Base-by-base conservation (phyloP, 2,797 vertebrate species). In the Varecia variegata region DNA sequence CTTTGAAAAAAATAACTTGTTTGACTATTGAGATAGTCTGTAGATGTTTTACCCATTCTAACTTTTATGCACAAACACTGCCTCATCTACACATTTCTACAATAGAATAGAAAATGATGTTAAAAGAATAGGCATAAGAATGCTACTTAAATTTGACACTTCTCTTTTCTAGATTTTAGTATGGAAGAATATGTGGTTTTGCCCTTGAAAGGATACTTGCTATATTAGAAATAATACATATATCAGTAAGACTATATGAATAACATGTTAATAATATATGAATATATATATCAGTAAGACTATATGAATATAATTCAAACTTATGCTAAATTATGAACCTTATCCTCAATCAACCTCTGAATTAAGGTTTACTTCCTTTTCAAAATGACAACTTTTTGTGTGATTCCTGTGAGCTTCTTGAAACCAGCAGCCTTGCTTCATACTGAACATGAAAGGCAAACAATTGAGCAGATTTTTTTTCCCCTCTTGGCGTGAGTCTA, bases 271-370 rank as follows among this genome's bases (percentile, higher is more conserved):
- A 27, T 81, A 32, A 56, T 83, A 77, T 18, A 32, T 70, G 27
- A 92, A 94, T 65, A 62, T n/a, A 54, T 54, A 56, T 52, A 84
- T 73, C 43, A 93, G 52, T 60, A 77, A 74, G 45, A 87, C 65
- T 60, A 67, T 81, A 58, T 35, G 6, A 86, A 77, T 84, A 32
- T 77, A 89, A 86, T 35, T 86, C 27, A 80, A 93, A 90, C 62
- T 88, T 12, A 65, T 58, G 54, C 50, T 71, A 71, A 88, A 94
- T 93, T 96, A 94, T 73, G 43, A 65, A 56, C 9, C 23, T 85
- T 62, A 68, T 93, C 65, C 88, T 85, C 84, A 87, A 93, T 27
- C 52, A 92, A 82, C 45, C 10, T 14, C 50, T 86, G 25, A 43
- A 50, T 91, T 65, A 67, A 77, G 52, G 5, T 76, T 71, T 74